A percentile compares a stretch with the other conserved stretches of the same genome.
These are phyloP conservation scores for Temnothorax curvispinosus DNA, from an alignment of 1,140 invertebrate genomes.

Conservation along the genomic window DNA sequence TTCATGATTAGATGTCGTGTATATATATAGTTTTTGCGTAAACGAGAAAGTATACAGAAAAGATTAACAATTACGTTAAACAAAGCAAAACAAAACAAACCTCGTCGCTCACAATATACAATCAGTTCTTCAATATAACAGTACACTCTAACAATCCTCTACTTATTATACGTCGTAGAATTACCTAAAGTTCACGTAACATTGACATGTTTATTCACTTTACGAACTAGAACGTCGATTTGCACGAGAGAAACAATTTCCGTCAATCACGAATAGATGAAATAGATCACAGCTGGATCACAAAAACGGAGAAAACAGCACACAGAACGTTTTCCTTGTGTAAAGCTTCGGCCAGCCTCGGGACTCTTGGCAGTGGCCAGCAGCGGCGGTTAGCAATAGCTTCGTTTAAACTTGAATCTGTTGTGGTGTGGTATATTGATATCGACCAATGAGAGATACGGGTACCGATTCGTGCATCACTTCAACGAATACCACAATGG, in stretches of 20 bases:
- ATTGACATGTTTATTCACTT: conserved; percentile 10
- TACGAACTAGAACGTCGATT: neutral
- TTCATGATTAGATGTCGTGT: neutral
- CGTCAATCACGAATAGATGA: neutral
- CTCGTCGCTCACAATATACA: conserved; percentile 41
- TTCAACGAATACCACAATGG: neutral
- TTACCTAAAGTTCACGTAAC: conserved; percentile 51
- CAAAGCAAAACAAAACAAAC: conserved; percentile 51
- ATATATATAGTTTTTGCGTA: neutral
- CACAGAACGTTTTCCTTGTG: too few species aligned
- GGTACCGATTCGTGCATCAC: neutral
- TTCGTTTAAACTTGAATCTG: conserved; percentile 61
- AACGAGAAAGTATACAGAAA: neutral
- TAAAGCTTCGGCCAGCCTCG: neutral
- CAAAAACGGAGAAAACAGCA: neutral
- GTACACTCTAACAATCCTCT: neutral
- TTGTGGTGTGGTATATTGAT: neutral
- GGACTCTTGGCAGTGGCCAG: too few species aligned
- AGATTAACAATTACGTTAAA: neutral
- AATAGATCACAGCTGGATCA: neutral
- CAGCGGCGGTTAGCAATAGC: conserved; percentile 36
- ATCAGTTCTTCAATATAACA: conserved; percentile 7
- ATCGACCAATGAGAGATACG: neutral
- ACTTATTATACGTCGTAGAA: conserved; percentile 35
- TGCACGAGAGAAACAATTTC: neutral